Percentiles rank a stretch among this genome's conserved stretches.
Conservation (phyloP, 2,797 vertebrate genomes). For the Chanos chanos region DNA sequence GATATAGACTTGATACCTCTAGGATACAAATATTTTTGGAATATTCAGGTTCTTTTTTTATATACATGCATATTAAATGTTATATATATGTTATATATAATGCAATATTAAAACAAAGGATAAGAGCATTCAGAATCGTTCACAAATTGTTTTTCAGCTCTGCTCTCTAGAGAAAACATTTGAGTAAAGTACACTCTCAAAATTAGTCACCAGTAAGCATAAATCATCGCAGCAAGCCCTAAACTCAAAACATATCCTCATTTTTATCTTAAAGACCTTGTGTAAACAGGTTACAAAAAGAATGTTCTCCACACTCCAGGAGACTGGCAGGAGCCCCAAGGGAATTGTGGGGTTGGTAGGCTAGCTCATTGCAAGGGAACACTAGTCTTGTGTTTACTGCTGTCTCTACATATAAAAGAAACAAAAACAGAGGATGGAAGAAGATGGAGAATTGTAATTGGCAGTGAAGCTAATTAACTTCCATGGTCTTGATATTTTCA, state of each 20-base stretch:
- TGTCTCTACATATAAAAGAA: conserved; percentile 7
- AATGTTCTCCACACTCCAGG: conserved; percentile 50
- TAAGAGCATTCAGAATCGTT: too few relatives aligned
- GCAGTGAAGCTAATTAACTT: conserved; percentile 21
- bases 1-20: too few relatives aligned
- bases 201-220: conserved; percentile 45
- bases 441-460: conserved; percentile 17
- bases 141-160: too few relatives aligned
- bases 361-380: conserved; percentile 67
- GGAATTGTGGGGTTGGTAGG: conserved; percentile 51
- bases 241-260: conserved; percentile 44
- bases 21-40: too few relatives aligned
- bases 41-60: too few relatives aligned
- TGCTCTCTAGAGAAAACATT: conserved; percentile 48
- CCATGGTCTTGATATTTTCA: conserved; percentile 6
- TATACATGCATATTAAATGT: too few relatives aligned
- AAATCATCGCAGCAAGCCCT: conserved; percentile 48
- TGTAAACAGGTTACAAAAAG: conserved; percentile 33
- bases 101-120: too few relatives aligned
- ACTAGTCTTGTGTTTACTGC: conserved; percentile 51
- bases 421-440: background rate
- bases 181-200: conserved; percentile 47
- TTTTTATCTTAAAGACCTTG: conserved; percentile 50
- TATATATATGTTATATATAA: too few relatives aligned
- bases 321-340: conserved; percentile 51